A percentile compares a stretch with the other conserved stretches of the same genome.
Conservation (phyloP, 2,888 invertebrate genomes). For the Nomada fabriciana region DNA sequence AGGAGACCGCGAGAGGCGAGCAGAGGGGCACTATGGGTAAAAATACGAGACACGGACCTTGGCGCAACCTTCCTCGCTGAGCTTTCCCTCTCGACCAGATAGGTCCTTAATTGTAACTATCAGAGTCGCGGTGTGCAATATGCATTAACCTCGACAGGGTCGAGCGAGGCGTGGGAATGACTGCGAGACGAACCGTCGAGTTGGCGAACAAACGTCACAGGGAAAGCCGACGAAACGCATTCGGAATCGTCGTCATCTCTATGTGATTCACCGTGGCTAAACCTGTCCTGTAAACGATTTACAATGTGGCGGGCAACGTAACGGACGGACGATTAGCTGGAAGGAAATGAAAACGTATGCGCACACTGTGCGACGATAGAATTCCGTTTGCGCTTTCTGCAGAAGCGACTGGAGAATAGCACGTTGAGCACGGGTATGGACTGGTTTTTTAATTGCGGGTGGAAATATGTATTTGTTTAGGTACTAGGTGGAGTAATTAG, state of each 20-base stretch:
- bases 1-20: not conserved
- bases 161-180: constrained; percentile 61
- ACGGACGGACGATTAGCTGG: not conserved
- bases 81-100: constrained; percentile 55
- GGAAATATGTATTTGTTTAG: too few species aligned
- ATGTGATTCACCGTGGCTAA: constrained; percentile 56
- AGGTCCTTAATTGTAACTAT: constrained; percentile 62
- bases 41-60: constrained; percentile 56
- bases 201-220: constrained; percentile 37
- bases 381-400: too few species aligned
- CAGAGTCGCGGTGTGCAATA: constrained; percentile 34
- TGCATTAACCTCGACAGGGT: constrained; percentile 32
- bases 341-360: constrained; percentile 1
- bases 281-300: constrained; percentile 4
- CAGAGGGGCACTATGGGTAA: constrained; percentile 27
- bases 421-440: too few species aligned
- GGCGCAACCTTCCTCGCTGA: constrained; percentile 57
- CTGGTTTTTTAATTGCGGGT: too few species aligned
- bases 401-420: too few species aligned
- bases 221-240: constrained; percentile 4
- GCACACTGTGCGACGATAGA: not conserved
- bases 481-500: too few species aligned
- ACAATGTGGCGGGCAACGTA: not conserved
- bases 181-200: constrained; percentile 10
- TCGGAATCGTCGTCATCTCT: not conserved